Evolutionary conservation across 2,797 vertebrate species (phyloP).

Genomic region (Sebastes iracundus): DNA sequence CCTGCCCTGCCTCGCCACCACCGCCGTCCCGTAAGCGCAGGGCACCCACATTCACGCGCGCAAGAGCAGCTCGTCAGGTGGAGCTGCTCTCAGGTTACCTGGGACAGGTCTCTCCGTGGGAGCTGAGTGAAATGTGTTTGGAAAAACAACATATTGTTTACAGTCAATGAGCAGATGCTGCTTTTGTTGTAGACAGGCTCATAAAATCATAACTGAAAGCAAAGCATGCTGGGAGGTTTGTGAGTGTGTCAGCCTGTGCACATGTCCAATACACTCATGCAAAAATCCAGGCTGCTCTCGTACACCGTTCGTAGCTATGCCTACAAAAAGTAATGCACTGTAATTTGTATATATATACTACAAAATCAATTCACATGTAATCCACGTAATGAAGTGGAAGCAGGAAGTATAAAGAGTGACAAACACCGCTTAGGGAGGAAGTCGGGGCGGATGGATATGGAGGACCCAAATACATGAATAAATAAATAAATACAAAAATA

Average conservation of each 20-base stretch:
- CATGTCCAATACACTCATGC: not conserved
- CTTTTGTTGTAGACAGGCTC: constrained; percentile 13
- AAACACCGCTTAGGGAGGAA: not conserved
- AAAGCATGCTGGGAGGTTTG: constrained; percentile 10
- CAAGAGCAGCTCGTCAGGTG: constrained; percentile 40
- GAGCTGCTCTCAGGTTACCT: constrained; percentile 60
- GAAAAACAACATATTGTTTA: constrained; percentile 53
- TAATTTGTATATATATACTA: too few relatives aligned
- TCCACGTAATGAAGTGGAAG: too few relatives aligned
- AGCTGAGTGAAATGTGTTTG: constrained; percentile 36
- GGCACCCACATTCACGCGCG: constrained; percentile 1
- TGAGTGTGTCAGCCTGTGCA: not conserved
- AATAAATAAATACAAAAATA: too few relatives aligned
- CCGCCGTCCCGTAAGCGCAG: constrained; percentile 16
- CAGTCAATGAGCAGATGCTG: constrained; percentile 48
- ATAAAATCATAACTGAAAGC: constrained; percentile 17
- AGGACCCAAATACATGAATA: too few relatives aligned
- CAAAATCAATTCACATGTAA: too few relatives aligned
- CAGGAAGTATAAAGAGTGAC: too few relatives aligned
- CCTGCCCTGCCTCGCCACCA: constrained; percentile 14
- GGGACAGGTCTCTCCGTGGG: constrained; percentile 28
- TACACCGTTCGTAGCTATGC: too few relatives aligned
- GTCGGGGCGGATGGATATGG: not conserved
- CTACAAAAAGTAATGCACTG: too few relatives aligned
- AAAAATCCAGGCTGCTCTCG: not conserved